A percentile compares a stretch with the other conserved stretches of the same genome.
These are phyloP conservation scores for Spinibarbus caldwelli DNA, from an alignment of 2,797 vertebrate genomes.

Conservation along the genomic window DNA sequence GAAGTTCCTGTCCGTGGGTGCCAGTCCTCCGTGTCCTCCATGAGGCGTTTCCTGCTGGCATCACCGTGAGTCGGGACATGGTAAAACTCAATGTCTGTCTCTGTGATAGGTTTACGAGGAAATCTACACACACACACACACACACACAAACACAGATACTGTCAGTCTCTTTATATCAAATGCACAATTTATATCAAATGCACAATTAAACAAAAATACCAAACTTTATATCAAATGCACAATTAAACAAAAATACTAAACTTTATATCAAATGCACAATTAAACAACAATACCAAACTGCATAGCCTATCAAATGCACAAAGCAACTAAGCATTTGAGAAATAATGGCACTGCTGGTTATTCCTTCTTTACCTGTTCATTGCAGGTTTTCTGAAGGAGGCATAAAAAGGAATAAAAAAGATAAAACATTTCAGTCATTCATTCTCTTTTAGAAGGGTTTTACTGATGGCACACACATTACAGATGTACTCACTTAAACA, in stretches of 20 bases:
- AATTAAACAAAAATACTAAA: background rate
- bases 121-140: constrained; percentile 70
- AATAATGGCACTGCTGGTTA: background rate
- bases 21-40: constrained; percentile 97
- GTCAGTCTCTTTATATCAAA: background rate
- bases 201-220: background rate
- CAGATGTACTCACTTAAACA: constrained; percentile 37
- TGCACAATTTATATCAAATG: too few relatives aligned
- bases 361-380: constrained; percentile 24
- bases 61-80: constrained; percentile 90
- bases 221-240: background rate
- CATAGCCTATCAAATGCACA: background rate
- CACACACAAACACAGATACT: constrained; percentile 11
- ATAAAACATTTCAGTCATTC: background rate
- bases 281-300: background rate
- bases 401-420: constrained; percentile 7
- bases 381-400: constrained; percentile 23
- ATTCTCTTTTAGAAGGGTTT: background rate
- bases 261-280: background rate
- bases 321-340: background rate
- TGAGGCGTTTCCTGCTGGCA: constrained; percentile 94
- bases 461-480: background rate
- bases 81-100: constrained; percentile 93
- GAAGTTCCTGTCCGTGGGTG: constrained; percentile 90
- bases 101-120: constrained; percentile 88